These are phyloP conservation scores for Fragum fragum DNA, from an alignment of 2,888 invertebrate genomes.

Conservation along the genomic window DNA sequence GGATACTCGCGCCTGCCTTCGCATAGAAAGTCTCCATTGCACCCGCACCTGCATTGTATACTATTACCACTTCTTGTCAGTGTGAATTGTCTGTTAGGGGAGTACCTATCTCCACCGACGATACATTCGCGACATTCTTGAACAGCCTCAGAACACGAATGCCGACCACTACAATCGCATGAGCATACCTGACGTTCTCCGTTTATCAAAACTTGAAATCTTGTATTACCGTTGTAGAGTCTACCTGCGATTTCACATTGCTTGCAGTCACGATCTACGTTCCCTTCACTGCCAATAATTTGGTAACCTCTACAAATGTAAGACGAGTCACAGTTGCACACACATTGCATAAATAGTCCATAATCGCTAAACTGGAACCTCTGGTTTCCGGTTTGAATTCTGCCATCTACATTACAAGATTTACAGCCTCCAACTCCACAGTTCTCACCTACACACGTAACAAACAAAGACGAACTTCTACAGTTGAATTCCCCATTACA, in stretches of 20 bases:
- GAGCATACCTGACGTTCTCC: constrained; percentile 62
- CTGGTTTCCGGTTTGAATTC: constrained; percentile 64
- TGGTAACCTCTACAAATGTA: constrained; percentile 64
- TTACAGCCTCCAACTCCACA: constrained; percentile 64
- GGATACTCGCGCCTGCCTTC: constrained; percentile 38
- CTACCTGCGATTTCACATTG: constrained; percentile 73
- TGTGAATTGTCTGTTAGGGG: constrained; percentile 73
- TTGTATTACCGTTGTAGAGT: constrained; percentile 68
- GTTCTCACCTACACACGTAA: constrained; percentile 52
- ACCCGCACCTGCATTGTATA: constrained; percentile 55
- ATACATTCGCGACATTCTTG: constrained; percentile 63
- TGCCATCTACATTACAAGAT: constrained; percentile 64
- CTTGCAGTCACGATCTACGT: constrained; percentile 56
- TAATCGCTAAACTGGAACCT: constrained; percentile 57
- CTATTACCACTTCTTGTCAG: constrained; percentile 37
- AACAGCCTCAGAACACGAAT: constrained; percentile 53
- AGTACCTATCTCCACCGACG: constrained; percentile 68
- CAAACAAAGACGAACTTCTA: constrained; percentile 51
- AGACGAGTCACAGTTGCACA: constrained; percentile 63
- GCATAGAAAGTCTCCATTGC: constrained; percentile 68
- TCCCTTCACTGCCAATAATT: constrained; percentile 44
- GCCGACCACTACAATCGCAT: constrained; percentile 66
- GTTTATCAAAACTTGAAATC: constrained; percentile 68
- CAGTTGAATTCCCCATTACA: constrained; percentile 79
- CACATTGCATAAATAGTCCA: constrained; percentile 63